A percentile compares a stretch with the other conserved stretches of the same genome.
These are phyloP conservation scores for Tupaia tana DNA, from an alignment of 2,113 vertebrate genomes.

Conservation along the genomic window DNA sequence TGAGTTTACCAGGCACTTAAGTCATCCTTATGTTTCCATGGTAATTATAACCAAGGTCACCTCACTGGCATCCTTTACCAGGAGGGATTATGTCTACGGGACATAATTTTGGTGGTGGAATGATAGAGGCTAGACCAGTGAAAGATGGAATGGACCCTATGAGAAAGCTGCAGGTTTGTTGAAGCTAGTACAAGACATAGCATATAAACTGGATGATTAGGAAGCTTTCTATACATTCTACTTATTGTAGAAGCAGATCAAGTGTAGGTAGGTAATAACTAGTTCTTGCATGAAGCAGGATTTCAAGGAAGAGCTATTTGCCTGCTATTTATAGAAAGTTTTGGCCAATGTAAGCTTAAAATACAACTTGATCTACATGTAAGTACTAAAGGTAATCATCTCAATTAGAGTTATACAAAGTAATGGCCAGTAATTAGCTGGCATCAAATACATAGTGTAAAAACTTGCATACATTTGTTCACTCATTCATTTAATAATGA, in stretches of 20 bases:
- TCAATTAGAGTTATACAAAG: background rate
- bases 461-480: background rate
- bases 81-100: background rate
- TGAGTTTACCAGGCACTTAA: background rate
- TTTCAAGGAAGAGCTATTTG: background rate
- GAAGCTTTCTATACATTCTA: background rate
- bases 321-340: background rate
- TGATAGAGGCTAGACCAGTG: background rate
- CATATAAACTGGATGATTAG: background rate
- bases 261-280: background rate
- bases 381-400: background rate
- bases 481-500: background rate
- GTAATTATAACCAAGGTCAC: background rate
- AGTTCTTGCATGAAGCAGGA: background rate
- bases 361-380: background rate
- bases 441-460: background rate
- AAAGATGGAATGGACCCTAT: background rate
- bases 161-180: background rate
- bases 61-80: background rate
- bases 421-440: background rate
- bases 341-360: background rate
- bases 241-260: background rate
- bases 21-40: background rate
- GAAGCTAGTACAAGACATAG: background rate
- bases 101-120: background rate